phyloP scores from a whole-genome alignment of 2,888 invertebrate genomes.

The Phania funesta region DNA sequence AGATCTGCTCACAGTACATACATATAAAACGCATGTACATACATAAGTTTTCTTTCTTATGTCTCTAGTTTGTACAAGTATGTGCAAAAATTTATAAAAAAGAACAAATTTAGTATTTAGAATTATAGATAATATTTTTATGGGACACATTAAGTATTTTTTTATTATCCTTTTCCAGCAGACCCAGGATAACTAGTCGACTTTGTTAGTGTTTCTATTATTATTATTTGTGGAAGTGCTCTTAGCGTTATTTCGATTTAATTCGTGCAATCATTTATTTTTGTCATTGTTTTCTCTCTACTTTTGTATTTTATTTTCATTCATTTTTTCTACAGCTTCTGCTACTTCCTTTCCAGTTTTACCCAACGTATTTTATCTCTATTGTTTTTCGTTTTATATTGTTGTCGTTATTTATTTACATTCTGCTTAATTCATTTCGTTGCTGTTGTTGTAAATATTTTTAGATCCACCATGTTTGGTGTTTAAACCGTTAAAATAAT shows the following conservation, averaged over 20 bases:
- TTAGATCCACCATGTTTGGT: slow-evolving; percentile 17
- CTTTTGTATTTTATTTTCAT: slow-evolving; percentile 37
- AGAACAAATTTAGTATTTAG: background rate
- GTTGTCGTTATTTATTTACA: slow-evolving; percentile 44
- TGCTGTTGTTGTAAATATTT: background rate
- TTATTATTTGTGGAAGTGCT: slow-evolving; percentile 55
- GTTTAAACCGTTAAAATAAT: slow-evolving; percentile 56
- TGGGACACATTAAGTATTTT: slow-evolving; percentile 39
- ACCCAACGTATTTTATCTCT: slow-evolving; percentile 27
- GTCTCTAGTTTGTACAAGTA: no score
- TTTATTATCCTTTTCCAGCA: background rate
- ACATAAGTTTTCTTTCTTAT: no score
- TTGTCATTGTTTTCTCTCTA: slow-evolving; percentile 37
- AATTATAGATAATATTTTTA: slow-evolving; percentile 31
- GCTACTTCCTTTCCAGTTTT: slow-evolving; percentile 38
- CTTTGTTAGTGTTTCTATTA: slow-evolving; percentile 42
- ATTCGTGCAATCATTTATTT: slow-evolving; percentile 59
- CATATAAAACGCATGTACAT: no score
- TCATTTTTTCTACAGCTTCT: background rate
- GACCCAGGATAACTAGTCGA: slow-evolving; percentile 35
- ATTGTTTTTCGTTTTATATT: slow-evolving; percentile 19
- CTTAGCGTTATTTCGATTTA: slow-evolving; percentile 57
- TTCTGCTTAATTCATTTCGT: slow-evolving; percentile 36
- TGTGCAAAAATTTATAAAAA: no score
- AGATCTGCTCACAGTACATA: no score